Base-by-base conservation (phyloP, 1,140 invertebrate genomes). In the Triops cancriformis region DNA sequence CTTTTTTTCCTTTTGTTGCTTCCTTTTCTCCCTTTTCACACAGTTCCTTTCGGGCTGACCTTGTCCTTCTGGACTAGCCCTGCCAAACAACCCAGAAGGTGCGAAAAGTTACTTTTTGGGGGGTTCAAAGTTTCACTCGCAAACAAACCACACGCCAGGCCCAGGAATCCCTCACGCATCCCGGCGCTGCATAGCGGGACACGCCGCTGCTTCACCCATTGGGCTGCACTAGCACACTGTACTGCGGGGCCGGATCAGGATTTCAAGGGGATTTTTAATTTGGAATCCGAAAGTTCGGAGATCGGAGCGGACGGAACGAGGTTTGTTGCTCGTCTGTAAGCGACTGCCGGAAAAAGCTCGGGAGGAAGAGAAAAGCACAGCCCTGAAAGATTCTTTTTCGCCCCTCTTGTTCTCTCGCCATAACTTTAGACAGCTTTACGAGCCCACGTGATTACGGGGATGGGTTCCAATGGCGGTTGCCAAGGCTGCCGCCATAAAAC, bases 371-470 rank as follows among this genome's bases (percentile, higher is more conserved):
- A 64, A 64, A 64, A 64, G 51, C 51, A 10, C 18, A 23, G 51
- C 51, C 51, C 14, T 7, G 31, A 37, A 10, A 64, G 51, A 64
- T 64, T 64, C 51, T 64, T 64, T 64, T 64, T 64, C 51, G 51
- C 51, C 51, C 51, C 51, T 64, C 51, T 37, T 64, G 51, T 64
- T 64, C 51, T 31, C 27, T 26, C 26, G 42, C 75, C 75, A 76
- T 76, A 76, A 76, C 75, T 51, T 76, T 76, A 45, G 75, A 76
- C 75, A 76, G 75, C 75, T 76, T 76, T 76, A 76, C 75, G 75
- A 76, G 43, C 75, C 75, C 75, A 76, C 75, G 75, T 76, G 75
- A 76, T 76, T 76, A 76, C 75, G 27, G 27, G 42, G 64, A 64
- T 27, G 74, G 74, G 51, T 64, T 64, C 51, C 51, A 64, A 64